Percentiles rank a stretch among this genome's conserved stretches.
Conservation (phyloP, 2,797 vertebrate genomes). For the Girardinus metallicus region DNA sequence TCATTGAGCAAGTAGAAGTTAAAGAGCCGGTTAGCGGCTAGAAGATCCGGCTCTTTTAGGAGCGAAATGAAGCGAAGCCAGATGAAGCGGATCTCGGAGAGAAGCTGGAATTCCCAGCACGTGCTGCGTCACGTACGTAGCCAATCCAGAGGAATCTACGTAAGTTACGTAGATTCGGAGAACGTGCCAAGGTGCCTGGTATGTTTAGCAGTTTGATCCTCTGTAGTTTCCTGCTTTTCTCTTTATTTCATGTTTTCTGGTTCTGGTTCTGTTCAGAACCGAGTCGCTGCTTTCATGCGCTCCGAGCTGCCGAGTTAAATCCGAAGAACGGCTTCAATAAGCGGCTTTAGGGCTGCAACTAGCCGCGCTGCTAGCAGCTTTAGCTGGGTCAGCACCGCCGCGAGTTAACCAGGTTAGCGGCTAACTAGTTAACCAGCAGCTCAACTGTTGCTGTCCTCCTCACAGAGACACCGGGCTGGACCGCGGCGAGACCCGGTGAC, state of each 20-base stretch:
- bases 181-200: conserved; percentile 12
- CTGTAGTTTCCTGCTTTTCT: conserved; percentile 14
- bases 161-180: not conserved
- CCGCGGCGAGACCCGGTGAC: not conserved
- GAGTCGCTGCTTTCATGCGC: not conserved
- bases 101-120: not conserved
- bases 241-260: not conserved
- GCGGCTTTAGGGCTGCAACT: not conserved
- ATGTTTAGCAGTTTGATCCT: not conserved
- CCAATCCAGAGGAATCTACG: conserved; percentile 44
- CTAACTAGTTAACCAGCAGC: not conserved
- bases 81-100: not conserved
- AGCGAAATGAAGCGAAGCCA: not conserved
- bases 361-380: conserved; percentile 39
- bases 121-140: conserved; percentile 4
- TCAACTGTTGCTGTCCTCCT: not conserved
- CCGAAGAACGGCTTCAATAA: not conserved
- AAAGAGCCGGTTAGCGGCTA: not conserved
- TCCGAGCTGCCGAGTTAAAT: not conserved
- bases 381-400: conserved; percentile 36
- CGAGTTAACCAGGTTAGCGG: conserved; percentile 3
- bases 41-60: conserved; percentile 1
- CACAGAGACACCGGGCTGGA: not conserved
- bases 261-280: not conserved
- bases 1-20: not conserved